Evolutionary conservation across 2,888 invertebrate species (phyloP).

Genomic region (Ypsolopha scabrella): DNA sequence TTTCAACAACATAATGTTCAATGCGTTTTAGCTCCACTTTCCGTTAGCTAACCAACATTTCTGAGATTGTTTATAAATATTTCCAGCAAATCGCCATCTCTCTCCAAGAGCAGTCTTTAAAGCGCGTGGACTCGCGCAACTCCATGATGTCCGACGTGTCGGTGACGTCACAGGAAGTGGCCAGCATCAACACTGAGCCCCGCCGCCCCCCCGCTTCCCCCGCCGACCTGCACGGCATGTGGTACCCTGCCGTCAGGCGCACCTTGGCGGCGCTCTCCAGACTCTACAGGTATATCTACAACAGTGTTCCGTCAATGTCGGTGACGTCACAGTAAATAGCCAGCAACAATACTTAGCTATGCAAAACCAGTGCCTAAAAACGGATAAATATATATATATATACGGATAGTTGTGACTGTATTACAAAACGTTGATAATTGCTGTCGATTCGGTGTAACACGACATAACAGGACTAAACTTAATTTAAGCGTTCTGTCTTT

Average conservation of each 20-base stretch:
- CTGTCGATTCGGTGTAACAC: too few relatives aligned
- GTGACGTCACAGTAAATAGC: constrained; percentile 81
- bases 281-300: constrained; percentile 60
- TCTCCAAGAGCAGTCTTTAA: constrained; percentile 65
- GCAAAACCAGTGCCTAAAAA: constrained; percentile 68
- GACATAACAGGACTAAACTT: too few relatives aligned
- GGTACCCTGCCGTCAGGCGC: constrained; percentile 98
- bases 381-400: too few relatives aligned
- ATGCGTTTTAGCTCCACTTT: too few relatives aligned
- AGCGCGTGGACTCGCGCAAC: constrained; percentile 75
- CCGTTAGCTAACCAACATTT: too few relatives aligned
- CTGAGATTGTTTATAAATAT: background rate
- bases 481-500: too few relatives aligned
- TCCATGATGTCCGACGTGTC: constrained; percentile 78
- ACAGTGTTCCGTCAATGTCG: constrained; percentile 39
- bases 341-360: constrained; percentile 63
- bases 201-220: constrained; percentile 76
- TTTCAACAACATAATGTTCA: too few relatives aligned
- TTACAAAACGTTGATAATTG: too few relatives aligned
- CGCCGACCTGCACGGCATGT: constrained; percentile 98
- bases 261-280: constrained; percentile 95
- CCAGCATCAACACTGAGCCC: constrained; percentile 67
- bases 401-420: too few relatives aligned
- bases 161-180: constrained; percentile 79
- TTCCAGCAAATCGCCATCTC: constrained; percentile 75